These are phyloP conservation scores for Drosophila tani DNA, from an alignment of 1,140 invertebrate genomes.

Conservation along the genomic window DNA sequence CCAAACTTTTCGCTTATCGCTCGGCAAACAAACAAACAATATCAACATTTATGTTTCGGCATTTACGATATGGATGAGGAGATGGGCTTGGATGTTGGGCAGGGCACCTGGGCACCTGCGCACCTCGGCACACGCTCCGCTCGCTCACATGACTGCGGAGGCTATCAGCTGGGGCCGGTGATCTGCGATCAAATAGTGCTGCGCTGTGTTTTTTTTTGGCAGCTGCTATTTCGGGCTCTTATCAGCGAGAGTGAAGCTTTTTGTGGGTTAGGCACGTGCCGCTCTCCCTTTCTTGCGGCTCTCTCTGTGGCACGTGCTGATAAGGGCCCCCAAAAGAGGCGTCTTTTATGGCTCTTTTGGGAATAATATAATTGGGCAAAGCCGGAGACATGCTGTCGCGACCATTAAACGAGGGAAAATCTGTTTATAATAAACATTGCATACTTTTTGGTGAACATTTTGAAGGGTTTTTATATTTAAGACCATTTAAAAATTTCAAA, in stretches of 20 bases:
- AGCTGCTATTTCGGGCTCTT: conserved; percentile 32
- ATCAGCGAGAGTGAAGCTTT: conserved; percentile 21
- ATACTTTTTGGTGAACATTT: neutral
- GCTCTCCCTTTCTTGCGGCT: conserved; percentile 29
- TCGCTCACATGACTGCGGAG: conserved; percentile 43
- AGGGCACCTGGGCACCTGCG: neutral
- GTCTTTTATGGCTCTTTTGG: neutral
- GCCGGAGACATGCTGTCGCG: neutral
- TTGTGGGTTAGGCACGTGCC: conserved; percentile 48
- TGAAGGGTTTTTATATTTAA: too few relatives aligned
- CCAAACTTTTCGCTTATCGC: conserved; percentile 42
- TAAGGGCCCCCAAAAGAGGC: neutral
- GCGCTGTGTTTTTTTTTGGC: conserved; percentile 14
- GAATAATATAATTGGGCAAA: neutral
- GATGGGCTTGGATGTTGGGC: neutral
- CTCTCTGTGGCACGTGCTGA: conserved; percentile 23
- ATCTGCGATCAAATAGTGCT: conserved; percentile 48
- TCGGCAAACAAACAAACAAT: conserved; percentile 48
- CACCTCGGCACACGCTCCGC: conserved; percentile 19
- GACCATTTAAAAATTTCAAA: neutral
- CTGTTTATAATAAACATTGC: neutral
- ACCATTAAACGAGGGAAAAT: neutral
- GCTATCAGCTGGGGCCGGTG: conserved; percentile 38
- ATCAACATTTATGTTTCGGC: conserved; percentile 63
- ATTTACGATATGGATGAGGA: conserved; percentile 38